Evolutionary conservation across 2,113 vertebrate genomes (phyloP).

Genomic region (Pseudorhombus dupliciocellatus): DNA sequence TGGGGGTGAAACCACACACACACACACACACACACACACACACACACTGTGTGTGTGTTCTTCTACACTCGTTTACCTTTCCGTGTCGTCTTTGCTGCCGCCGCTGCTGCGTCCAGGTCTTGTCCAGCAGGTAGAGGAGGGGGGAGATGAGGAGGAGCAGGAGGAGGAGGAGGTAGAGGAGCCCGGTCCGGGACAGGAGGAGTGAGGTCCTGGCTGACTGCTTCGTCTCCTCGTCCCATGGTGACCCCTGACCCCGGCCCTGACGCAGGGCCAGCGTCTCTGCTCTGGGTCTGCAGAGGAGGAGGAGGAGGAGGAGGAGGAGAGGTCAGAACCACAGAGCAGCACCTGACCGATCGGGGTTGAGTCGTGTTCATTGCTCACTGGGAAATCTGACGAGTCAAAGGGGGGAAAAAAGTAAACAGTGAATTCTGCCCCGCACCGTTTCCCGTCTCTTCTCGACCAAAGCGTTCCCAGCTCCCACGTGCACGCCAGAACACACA

Average conservation of each 20-base stretch:
- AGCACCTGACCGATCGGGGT: neutral
- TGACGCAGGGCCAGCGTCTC: slow-evolving; percentile 25
- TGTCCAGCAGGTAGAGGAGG: slow-evolving; percentile 34
- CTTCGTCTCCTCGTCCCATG: slow-evolving; percentile 42
- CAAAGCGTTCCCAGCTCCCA: neutral
- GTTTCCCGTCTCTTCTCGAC: neutral
- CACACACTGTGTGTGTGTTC: neutral
- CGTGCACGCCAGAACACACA: slow-evolving; percentile 19
- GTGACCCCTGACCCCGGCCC: slow-evolving; percentile 20
- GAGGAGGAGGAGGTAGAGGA: slow-evolving; percentile 30
- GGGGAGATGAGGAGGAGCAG: slow-evolving; percentile 12
- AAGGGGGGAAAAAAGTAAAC: too few relatives aligned
- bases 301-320: neutral
- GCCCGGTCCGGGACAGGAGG: slow-evolving; percentile 35
- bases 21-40: neutral
- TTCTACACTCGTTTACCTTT: slow-evolving; percentile 58
- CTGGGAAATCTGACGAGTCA: neutral
- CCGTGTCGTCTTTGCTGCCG: slow-evolving; percentile 28
- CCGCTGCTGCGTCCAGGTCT: slow-evolving; percentile 39
- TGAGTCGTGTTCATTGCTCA: neutral
- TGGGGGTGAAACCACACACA: neutral
- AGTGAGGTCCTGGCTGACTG: slow-evolving; percentile 28
- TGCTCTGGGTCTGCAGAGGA: slow-evolving; percentile 56
- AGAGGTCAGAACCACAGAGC: neutral
- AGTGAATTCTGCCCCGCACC: neutral